Evolutionary conservation across 2,113 vertebrate genomes (phyloP).

Genomic region (Morone saxatilis): DNA sequence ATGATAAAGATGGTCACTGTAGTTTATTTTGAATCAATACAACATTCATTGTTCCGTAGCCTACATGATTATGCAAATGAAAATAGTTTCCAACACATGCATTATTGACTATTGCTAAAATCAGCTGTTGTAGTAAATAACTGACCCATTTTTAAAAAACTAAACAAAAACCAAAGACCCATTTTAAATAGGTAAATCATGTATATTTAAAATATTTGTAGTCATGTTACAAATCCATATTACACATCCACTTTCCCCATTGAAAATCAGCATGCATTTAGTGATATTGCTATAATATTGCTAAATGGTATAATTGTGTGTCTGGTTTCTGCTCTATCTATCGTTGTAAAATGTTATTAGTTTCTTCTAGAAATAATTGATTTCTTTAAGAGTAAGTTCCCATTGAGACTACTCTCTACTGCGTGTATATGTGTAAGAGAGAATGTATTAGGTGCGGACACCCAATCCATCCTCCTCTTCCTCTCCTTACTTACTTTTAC

Average conservation of each 20-base stretch:
- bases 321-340: slow-evolving; percentile 9
- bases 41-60: no score
- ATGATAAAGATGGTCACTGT: neutral
- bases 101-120: no score
- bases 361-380: slow-evolving; percentile 62
- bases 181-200: neutral
- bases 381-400: slow-evolving; percentile 76
- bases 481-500: slow-evolving; percentile 56
- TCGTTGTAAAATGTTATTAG: slow-evolving; percentile 39
- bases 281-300: neutral
- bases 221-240: neutral
- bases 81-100: neutral
- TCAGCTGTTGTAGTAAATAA: neutral
- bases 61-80: neutral
- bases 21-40: neutral
- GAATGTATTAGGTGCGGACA: slow-evolving; percentile 57
- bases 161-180: neutral
- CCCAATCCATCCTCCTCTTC: slow-evolving; percentile 61
- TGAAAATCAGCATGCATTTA: neutral
- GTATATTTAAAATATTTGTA: neutral
- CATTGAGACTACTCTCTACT: slow-evolving; percentile 32
- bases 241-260: neutral
- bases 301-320: neutral
- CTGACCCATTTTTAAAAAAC: neutral
- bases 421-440: slow-evolving; percentile 25